Conservation (phyloP, 2,888 invertebrate species). For the Stenichneumon culpator region DNA sequence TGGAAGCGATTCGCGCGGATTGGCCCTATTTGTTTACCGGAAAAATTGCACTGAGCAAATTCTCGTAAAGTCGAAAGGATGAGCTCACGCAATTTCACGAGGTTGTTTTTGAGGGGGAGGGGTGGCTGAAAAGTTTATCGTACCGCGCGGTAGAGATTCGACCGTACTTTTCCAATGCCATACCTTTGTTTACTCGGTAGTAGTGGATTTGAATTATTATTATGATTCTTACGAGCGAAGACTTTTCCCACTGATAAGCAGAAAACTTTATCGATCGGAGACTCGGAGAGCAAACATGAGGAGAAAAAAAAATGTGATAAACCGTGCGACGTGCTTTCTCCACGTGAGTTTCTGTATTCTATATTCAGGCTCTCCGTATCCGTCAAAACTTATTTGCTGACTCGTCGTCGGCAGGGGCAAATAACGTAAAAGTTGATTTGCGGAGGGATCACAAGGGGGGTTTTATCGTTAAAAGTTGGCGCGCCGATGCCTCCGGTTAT, state of each 20-base stretch:
- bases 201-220: constrained; percentile 72
- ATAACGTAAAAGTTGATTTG: constrained; percentile 4
- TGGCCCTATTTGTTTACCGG: constrained; percentile 51
- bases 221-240: constrained; percentile 75
- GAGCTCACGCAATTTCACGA: not conserved
- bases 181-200: constrained; percentile 73
- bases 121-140: constrained; percentile 39
- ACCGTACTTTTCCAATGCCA: constrained; percentile 34
- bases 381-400: not conserved
- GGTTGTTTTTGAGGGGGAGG: not conserved
- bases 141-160: constrained; percentile 14
- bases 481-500: constrained; percentile 9
- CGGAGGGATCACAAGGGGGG: not conserved
- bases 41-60: constrained; percentile 34
- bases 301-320: not conserved
- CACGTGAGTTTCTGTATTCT: not conserved
- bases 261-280: constrained; percentile 70
- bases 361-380: not conserved
- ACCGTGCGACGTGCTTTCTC: not conserved
- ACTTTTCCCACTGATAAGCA: constrained; percentile 71
- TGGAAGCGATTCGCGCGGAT: constrained; percentile 12
- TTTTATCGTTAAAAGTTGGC: constrained; percentile 21
- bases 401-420: not conserved
- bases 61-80: constrained; percentile 30
- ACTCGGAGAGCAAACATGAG: constrained; percentile 23